A percentile compares a stretch with the other conserved stretches of the same genome.
Conservation (phyloP, 2,113 vertebrate genomes). For the Notothenia coriiceps region DNA sequence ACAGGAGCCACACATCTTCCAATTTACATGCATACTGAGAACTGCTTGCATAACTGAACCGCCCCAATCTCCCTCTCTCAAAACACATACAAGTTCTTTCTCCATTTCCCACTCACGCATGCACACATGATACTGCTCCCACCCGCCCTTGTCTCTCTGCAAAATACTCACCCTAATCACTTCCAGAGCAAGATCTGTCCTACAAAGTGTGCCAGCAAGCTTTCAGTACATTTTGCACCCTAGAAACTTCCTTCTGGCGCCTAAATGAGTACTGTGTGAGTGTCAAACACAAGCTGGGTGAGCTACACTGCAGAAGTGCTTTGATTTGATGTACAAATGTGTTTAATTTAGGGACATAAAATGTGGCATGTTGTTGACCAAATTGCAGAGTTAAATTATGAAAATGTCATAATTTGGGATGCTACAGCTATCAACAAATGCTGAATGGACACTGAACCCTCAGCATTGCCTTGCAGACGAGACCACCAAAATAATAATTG, state of each 20-base stretch:
- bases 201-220: constrained; percentile 66
- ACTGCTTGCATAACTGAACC: constrained; percentile 71
- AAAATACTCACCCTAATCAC: constrained; percentile 74
- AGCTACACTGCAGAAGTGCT: neutral
- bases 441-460: neutral
- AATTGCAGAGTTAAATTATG: constrained; percentile 18
- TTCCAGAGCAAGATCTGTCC: constrained; percentile 77
- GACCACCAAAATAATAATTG: neutral
- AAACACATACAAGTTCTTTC: constrained; percentile 54
- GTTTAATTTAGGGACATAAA: constrained; percentile 24
- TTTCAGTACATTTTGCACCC: constrained; percentile 58
- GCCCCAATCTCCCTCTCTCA: constrained; percentile 48
- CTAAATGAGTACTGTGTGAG: constrained; percentile 41
- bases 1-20: constrained; percentile 80
- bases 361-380: constrained; percentile 14
- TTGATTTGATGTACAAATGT: constrained; percentile 31
- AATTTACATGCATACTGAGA: constrained; percentile 74
- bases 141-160: constrained; percentile 62
- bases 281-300: constrained; percentile 9
- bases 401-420: constrained; percentile 35
- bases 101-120: constrained; percentile 54
- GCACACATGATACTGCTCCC: constrained; percentile 55
- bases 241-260: constrained; percentile 44
- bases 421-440: neutral
- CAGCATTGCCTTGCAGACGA: neutral